Evolutionary conservation across 2,888 invertebrate genomes (phyloP), one percentile per base, ranked within the genome.

Genomic region (Orthosia cruda): DNA sequence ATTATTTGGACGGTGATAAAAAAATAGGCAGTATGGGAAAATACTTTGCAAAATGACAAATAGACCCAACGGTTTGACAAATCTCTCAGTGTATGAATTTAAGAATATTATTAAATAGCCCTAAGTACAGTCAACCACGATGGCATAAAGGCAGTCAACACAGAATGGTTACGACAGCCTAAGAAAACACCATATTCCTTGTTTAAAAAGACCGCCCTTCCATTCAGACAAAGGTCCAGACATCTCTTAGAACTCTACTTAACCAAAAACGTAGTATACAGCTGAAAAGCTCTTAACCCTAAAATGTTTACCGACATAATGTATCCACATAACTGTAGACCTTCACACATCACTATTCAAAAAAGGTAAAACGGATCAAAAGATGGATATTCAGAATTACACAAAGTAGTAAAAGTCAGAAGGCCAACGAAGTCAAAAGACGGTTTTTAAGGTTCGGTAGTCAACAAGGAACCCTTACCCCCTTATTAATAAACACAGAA

Each of bases 321-420:
- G 52, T 81, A 54, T 61, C 50, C 82, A 59, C 55, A 54, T 45
- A 20, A 61, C 40, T 7, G 58, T 49, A 52, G 26, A 70, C 57
- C 61, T 81, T 75, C 69, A 69, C 77, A 81, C 77, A 62, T 85
- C 74, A 74, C 65, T 83, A 83, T 83, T 83, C 83, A 68, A 79
- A 78, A 82, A 70, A 55, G 80, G 79, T 69, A 70, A 65, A 47
- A 77, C 26, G 18, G 59, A 82, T 66, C 62, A 61, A 72, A 77
- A 71, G 13, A 77, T 69, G 26, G 16, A 52, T 55, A 68, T 71
- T 74, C 59, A 49, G 15, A 26, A 47, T 5, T 3, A 9, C n/a
- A 67, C 15, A 3, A 9, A 20, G 20, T 4, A 45, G 0, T 15
- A 2, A 57, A 11, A 15, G 7, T 16, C 52, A 80, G 69, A 81